Evolutionary conservation across 2,113 vertebrate species (phyloP).

Genomic region (Megaleporinus macrocephalus): DNA sequence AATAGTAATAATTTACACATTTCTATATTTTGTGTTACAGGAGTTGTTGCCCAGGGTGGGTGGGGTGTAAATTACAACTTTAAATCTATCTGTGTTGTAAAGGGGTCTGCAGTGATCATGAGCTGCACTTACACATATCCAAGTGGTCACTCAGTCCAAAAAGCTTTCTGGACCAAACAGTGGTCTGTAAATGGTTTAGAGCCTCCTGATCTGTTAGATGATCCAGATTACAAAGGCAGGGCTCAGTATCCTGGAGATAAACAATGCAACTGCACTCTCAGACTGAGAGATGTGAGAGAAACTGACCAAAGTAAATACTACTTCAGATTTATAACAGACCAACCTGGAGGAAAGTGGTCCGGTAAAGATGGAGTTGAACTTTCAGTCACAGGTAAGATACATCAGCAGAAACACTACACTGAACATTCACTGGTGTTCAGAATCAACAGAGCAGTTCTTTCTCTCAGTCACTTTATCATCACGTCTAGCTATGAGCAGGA

Average conservation of each 20-base stretch:
- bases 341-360: background rate
- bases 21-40: background rate
- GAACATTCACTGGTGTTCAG: too few relatives aligned
- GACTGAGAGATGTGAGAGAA: background rate
- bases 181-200: background rate
- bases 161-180: slow-evolving; percentile 11
- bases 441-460: too few relatives aligned
- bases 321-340: background rate
- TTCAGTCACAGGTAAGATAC: background rate
- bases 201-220: slow-evolving; percentile 3
- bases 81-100: background rate
- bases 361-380: background rate
- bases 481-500: too few relatives aligned
- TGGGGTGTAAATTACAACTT: background rate
- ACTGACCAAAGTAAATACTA: background rate
- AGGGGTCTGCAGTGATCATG: background rate
- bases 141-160: background rate
- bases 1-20: background rate
- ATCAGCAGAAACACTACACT: background rate
- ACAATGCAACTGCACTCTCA: background rate
- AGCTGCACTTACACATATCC: background rate
- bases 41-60: background rate
- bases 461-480: too few relatives aligned
- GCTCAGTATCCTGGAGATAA: background rate
- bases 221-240: background rate